Percentiles rank a stretch among this genome's conserved stretches.
Conservation (phyloP, 2,113 vertebrate species). For the Lathamus discolor region DNA sequence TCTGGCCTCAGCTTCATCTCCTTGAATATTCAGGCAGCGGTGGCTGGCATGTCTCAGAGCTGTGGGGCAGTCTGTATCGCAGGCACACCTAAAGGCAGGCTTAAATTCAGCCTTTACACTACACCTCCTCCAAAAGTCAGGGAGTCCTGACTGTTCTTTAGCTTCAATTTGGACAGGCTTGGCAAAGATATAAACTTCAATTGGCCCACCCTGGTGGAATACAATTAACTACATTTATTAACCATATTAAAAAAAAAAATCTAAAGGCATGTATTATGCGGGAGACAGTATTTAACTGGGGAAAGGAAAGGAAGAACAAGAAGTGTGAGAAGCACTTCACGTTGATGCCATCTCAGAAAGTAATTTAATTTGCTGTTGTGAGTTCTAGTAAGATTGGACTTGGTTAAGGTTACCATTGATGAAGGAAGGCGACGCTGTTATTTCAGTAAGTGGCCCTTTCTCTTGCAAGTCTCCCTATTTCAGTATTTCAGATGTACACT, state of each 20-base stretch:
- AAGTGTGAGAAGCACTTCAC: background rate
- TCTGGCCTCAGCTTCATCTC: background rate
- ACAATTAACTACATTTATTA: background rate
- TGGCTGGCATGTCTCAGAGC: background rate
- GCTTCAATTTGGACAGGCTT: background rate
- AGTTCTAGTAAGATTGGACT: background rate
- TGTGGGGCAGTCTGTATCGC: background rate
- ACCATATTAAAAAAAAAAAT: background rate
- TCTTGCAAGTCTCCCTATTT: background rate
- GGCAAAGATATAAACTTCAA: background rate
- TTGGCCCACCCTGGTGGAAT: background rate
- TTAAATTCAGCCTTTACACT: background rate
- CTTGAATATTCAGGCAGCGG: background rate
- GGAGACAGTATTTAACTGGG: background rate
- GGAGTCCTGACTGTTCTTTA: background rate
- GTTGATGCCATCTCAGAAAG: background rate
- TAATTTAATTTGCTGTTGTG: background rate
- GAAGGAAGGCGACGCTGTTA: background rate
- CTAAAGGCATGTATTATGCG: background rate
- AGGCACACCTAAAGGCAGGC: rapidly evolving
- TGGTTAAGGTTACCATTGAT: background rate
- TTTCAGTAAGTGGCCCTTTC: background rate
- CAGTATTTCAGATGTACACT: background rate
- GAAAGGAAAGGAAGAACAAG: background rate
- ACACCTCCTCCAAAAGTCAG: background rate